Evolutionary conservation across 2,888 invertebrate species (phyloP).

Genomic region (Romanomermis culicivorax): DNA sequence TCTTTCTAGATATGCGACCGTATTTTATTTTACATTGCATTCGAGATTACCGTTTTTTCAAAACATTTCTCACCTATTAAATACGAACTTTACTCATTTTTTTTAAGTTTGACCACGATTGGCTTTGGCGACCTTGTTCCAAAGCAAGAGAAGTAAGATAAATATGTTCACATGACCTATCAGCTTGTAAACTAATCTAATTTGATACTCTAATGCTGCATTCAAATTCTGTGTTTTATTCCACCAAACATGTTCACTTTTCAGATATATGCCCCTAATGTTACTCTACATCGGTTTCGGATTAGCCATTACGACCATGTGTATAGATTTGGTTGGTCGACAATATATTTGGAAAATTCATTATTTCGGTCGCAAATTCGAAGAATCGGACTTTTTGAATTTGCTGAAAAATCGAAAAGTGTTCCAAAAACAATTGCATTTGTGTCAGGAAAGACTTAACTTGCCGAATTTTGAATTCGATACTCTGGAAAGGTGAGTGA

Average conservation of each 20-base stretch:
- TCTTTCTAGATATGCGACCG: too few species aligned
- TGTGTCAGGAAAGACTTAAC: slow-evolving; percentile 10
- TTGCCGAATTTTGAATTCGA: not conserved
- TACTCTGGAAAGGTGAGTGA: not conserved
- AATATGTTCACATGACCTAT: not conserved
- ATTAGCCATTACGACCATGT: slow-evolving; percentile 28
- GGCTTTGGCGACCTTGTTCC: slow-evolving; percentile 8
- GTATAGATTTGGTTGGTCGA: slow-evolving; percentile 28
- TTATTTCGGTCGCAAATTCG: slow-evolving; percentile 28
- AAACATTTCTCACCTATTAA: too few species aligned
- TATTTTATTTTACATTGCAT: too few species aligned
- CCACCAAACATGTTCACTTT: slow-evolving; percentile 6
- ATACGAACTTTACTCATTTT: too few species aligned
- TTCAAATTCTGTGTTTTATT: too few species aligned
- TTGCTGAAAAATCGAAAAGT: slow-evolving; percentile 23
- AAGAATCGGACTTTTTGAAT: slow-evolving; percentile 25
- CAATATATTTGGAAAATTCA: slow-evolving; percentile 28
- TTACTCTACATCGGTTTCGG: slow-evolving; percentile 27
- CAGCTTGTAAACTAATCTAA: too few species aligned
- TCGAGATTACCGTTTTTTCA: too few species aligned
- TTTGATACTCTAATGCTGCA: too few species aligned
- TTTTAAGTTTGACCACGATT: slow-evolving; percentile 1
- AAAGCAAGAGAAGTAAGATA: not conserved
- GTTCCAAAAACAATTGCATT: slow-evolving; percentile 23
- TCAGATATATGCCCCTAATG: slow-evolving; percentile 25